A percentile compares a stretch with the other conserved stretches of the same genome.
Conservation (phyloP, 2,888 invertebrate species). For the Sinhomidia bicolor region DNA sequence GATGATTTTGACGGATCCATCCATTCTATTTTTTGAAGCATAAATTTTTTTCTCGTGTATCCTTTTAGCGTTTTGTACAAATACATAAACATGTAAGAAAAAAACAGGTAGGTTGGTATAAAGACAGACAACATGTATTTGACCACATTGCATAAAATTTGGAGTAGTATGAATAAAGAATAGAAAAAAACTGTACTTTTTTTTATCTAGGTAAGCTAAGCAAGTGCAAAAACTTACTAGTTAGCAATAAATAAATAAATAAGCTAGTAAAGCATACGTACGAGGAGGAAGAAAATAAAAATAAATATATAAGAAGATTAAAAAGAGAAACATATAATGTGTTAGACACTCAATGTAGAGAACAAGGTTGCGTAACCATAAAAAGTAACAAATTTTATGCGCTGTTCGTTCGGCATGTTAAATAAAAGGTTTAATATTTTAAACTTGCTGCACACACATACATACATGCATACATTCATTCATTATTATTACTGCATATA, state of each 20-base stretch:
- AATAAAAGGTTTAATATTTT: too few species aligned
- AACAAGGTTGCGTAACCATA: slow-evolving; percentile 63
- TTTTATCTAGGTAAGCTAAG: too few species aligned
- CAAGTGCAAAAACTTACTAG: background rate
- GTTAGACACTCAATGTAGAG: background rate
- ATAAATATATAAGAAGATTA: background rate
- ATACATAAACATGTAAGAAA: background rate
- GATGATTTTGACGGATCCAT: background rate
- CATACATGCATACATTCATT: background rate
- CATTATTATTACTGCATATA: background rate
- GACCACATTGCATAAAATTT: background rate
- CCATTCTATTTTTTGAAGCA: background rate
- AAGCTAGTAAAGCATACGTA: background rate
- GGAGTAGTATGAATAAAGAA: background rate
- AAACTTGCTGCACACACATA: too few species aligned
- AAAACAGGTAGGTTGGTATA: too few species aligned
- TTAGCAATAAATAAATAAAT: background rate
- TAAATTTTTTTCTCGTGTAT: background rate
- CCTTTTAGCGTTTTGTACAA: background rate
- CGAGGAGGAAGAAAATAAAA: background rate
- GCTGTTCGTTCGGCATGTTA: slow-evolving; percentile 33
- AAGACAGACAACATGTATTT: background rate
- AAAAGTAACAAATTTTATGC: slow-evolving; percentile 48
- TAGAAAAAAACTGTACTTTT: background rate
- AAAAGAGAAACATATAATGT: background rate